Conservation (phyloP, 2,888 invertebrate species). For the Volucella zonaria region DNA sequence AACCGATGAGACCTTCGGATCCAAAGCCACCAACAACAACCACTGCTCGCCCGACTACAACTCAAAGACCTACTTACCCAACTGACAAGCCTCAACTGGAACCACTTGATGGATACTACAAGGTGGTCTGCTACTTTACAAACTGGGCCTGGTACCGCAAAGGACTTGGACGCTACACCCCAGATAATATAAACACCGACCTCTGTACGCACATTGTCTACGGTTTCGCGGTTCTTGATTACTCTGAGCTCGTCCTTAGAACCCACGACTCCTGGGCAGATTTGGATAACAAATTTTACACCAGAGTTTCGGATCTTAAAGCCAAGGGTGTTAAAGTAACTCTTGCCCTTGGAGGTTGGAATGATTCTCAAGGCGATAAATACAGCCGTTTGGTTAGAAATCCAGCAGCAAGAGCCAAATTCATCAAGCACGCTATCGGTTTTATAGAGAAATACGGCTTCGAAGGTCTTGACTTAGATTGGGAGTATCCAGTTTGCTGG, state of each 20-base stretch:
- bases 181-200: constrained; percentile 92
- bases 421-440: constrained; percentile 88
- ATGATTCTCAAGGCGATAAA: constrained; percentile 95
- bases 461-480: constrained; percentile 96
- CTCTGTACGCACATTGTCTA: constrained; percentile 96
- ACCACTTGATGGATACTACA: constrained; percentile 87
- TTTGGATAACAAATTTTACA: constrained; percentile 93
- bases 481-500: constrained; percentile 92
- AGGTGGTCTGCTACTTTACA: constrained; percentile 95
- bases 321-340: constrained; percentile 92
- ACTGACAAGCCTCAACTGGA: constrained; percentile 80
- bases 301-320: constrained; percentile 90
- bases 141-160: constrained; percentile 97
- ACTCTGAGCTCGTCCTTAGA: constrained; percentile 89
- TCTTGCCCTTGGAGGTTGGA: constrained; percentile 97
- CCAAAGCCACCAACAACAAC: constrained; percentile 77
- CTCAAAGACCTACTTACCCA: constrained; percentile 79
- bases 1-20: constrained; percentile 53
- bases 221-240: constrained; percentile 95
- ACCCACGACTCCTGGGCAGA: constrained; percentile 96
- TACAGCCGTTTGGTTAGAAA: constrained; percentile 93
- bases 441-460: constrained; percentile 92
- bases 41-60: constrained; percentile 67
- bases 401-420: constrained; percentile 88
- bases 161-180: constrained; percentile 91